Evolutionary conservation across 2,797 vertebrate genomes (phyloP).

Genomic region (Sternotherus odoratus): DNA sequence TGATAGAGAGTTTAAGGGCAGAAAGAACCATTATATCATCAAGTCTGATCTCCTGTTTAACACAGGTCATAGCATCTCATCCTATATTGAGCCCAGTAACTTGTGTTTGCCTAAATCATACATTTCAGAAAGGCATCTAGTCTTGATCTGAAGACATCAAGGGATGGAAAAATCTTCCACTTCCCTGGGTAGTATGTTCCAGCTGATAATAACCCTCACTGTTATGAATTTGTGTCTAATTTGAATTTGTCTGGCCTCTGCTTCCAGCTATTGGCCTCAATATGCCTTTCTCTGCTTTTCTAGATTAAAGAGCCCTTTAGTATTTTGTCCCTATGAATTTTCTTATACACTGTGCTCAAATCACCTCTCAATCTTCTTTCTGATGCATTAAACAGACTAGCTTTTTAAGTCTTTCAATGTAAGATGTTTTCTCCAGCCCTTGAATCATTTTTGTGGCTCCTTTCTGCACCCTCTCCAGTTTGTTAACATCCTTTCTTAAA

Average conservation of each 20-base stretch:
- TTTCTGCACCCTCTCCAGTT: background rate
- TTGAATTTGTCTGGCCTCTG: accelerated
- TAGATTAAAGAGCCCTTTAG: background rate
- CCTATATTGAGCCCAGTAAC: background rate
- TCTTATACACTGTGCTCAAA: background rate
- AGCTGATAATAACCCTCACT: background rate
- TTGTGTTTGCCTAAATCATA: background rate
- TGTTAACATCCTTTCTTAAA: background rate
- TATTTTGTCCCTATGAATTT: background rate
- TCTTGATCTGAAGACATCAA: background rate
- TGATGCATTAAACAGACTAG: background rate
- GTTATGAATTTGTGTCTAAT: background rate
- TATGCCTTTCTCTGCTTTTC: background rate
- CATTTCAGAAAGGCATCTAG: accelerated
- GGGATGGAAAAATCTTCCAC: background rate
- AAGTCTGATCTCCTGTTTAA: background rate
- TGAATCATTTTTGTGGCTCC: background rate
- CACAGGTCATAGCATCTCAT: background rate
- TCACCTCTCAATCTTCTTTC: background rate
- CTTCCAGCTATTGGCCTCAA: background rate
- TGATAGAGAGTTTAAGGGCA: background rate
- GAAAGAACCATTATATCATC: accelerated
- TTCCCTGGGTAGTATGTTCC: background rate
- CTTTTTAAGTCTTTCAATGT: background rate
- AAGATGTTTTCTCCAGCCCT: background rate